phyloP scores from a whole-genome alignment of 2,113 vertebrate genomes.

The Pollachius pollachius region DNA sequence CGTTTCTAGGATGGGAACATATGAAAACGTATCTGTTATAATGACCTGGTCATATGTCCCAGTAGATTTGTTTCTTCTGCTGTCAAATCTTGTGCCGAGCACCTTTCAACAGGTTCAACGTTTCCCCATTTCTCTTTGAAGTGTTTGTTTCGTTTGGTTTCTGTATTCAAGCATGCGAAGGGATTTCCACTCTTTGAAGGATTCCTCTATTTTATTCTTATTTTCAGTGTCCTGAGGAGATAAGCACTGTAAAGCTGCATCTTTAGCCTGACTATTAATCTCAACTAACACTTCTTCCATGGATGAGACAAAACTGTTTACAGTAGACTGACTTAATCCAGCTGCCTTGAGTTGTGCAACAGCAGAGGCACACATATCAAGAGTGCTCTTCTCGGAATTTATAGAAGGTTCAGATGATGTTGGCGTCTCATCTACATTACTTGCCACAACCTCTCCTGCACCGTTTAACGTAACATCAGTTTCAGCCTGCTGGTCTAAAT shows the following conservation, averaged over 20 bases:
- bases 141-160: constrained; percentile 8
- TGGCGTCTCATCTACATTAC: constrained; percentile 1
- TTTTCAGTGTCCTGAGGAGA: constrained; percentile 12
- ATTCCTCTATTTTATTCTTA: constrained; percentile 7
- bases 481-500: constrained; percentile 5
- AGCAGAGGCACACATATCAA: constrained; percentile 41
- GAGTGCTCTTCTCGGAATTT: constrained; percentile 17
- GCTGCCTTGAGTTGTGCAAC: constrained; percentile 29
- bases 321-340: constrained; percentile 9
- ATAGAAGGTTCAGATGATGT: constrained; percentile 12
- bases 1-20: constrained; percentile 35
- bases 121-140: too few relatives aligned
- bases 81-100: background rate
- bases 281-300: constrained; percentile 31
- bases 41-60: constrained; percentile 34
- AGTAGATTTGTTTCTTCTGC: constrained; percentile 32
- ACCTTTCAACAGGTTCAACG: too few relatives aligned
- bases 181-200: constrained; percentile 1
- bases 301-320: constrained; percentile 28
- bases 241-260: constrained; percentile 12
- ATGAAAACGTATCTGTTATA: constrained; percentile 32
- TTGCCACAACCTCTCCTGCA: background rate
- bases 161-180: constrained; percentile 4
- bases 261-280: constrained; percentile 9
- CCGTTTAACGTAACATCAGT: constrained; percentile 12